Evolutionary conservation across 2,888 invertebrate genomes (phyloP).

Genomic region (Synanthedon vespiformis): DNA sequence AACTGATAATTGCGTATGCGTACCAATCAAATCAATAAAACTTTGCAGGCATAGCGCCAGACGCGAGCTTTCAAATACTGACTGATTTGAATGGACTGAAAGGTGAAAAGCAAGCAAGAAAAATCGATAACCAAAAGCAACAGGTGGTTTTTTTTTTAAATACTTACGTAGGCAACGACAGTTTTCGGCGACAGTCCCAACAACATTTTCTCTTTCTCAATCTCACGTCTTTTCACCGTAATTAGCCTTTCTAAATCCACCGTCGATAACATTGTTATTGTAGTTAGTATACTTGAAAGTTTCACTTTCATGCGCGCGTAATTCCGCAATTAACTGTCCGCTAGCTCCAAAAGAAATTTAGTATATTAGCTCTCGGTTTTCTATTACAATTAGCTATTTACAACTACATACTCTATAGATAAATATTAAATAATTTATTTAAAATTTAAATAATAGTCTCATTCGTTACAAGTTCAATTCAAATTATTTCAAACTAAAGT

Average conservation of each 20-base stretch:
- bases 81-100: neutral
- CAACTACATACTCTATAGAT: too few relatives aligned
- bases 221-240: constrained; percentile 52
- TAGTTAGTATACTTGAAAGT: neutral
- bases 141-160: neutral
- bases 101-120: neutral
- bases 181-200: constrained; percentile 29
- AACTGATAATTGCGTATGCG: neutral
- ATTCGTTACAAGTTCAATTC: too few relatives aligned
- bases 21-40: neutral
- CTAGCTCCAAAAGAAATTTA: too few relatives aligned
- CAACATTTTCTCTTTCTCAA: constrained; percentile 49
- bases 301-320: neutral
- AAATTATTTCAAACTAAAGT: too few relatives aligned
- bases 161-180: constrained; percentile 21
- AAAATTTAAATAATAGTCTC: too few relatives aligned
- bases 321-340: neutral
- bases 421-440: too few relatives aligned
- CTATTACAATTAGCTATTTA: too few relatives aligned
- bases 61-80: neutral
- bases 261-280: constrained; percentile 47
- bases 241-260: constrained; percentile 55
- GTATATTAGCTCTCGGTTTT: too few relatives aligned
- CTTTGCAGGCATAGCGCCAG: too few relatives aligned
- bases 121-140: constrained; percentile 1